These are phyloP conservation scores for Oscheius sp. DNA, from an alignment of 2,888 invertebrate genomes.

Conservation along the genomic window DNA sequence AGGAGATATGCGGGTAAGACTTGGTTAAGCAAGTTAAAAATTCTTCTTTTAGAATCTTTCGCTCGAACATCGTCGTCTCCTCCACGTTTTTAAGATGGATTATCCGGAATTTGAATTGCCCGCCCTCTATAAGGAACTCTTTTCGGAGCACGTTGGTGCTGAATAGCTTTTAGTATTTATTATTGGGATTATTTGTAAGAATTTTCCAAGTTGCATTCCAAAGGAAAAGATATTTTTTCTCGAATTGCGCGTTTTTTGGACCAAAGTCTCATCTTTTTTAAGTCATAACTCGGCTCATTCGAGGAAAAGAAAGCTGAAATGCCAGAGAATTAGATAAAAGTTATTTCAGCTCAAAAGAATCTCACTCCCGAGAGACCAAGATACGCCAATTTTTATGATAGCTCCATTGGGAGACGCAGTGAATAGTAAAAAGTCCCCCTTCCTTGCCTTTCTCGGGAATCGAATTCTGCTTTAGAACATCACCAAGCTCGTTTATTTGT, in stretches of 20 bases:
- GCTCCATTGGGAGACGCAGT: too few relatives aligned
- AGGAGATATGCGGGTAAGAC: too few relatives aligned
- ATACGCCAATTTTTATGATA: too few relatives aligned
- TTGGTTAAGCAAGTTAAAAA: too few relatives aligned
- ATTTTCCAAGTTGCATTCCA: background rate
- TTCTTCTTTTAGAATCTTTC: constrained; percentile 15
- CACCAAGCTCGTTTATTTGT: background rate
- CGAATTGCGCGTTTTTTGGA: background rate
- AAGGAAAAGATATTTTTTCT: background rate
- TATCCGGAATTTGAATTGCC: constrained; percentile 46
- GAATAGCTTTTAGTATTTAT: background rate
- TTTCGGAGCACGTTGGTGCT: constrained; percentile 33
- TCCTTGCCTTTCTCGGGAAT: background rate
- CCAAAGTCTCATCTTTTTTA: too few relatives aligned
- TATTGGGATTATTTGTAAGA: background rate
- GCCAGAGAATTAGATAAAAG: too few relatives aligned
- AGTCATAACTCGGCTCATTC: too few relatives aligned
- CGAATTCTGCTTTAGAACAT: background rate
- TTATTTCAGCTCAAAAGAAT: too few relatives aligned
- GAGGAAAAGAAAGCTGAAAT: too few relatives aligned
- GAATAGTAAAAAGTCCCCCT: too few relatives aligned
- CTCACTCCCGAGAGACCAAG: too few relatives aligned
- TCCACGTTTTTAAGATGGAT: constrained; percentile 34
- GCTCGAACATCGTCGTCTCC: constrained; percentile 9
- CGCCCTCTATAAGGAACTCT: constrained; percentile 62